phyloP scores from a whole-genome alignment of 2,888 invertebrate genomes.

The Cryptophagus acutangulus region DNA sequence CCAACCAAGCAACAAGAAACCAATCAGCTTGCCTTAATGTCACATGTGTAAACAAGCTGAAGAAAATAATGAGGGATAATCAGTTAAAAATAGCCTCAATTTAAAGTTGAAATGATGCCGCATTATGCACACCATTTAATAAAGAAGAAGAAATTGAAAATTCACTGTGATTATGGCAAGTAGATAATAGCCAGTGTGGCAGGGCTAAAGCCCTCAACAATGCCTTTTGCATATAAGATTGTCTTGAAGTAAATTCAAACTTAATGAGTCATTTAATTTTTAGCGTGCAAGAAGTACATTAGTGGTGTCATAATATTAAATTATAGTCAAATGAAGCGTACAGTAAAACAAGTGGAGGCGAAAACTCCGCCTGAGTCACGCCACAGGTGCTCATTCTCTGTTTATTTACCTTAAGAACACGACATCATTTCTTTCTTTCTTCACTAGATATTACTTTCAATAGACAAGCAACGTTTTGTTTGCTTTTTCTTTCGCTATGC shows the following conservation, averaged over 20 bases:
- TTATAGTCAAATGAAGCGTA: conserved; percentile 16
- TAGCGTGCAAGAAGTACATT: conserved; percentile 14
- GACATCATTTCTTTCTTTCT: too few species aligned
- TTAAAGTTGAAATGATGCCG: too few species aligned
- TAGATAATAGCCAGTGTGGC: not conserved
- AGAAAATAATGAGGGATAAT: too few species aligned
- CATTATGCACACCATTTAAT: too few species aligned
- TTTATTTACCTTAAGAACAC: conserved; percentile 12
- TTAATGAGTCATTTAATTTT: conserved; percentile 17
- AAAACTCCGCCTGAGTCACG: conserved; percentile 17
- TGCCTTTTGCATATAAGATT: conserved; percentile 8
- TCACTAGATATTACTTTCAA: too few species aligned
- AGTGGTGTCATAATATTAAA: conserved; percentile 15
- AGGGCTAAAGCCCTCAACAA: not conserved
- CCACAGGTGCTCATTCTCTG: conserved; percentile 15
- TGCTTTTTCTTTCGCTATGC: too few species aligned
- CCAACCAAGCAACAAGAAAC: too few species aligned
- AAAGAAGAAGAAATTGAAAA: not conserved
- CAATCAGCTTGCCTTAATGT: too few species aligned
- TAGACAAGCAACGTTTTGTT: too few species aligned
- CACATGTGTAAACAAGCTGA: too few species aligned
- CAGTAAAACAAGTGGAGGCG: conserved; percentile 7
- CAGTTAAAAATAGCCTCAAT: too few species aligned
- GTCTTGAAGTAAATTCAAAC: conserved; percentile 8
- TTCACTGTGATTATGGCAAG: not conserved